These are phyloP conservation scores for Suillia variegata DNA, from an alignment of 2,888 invertebrate species.

Conservation along the genomic window DNA sequence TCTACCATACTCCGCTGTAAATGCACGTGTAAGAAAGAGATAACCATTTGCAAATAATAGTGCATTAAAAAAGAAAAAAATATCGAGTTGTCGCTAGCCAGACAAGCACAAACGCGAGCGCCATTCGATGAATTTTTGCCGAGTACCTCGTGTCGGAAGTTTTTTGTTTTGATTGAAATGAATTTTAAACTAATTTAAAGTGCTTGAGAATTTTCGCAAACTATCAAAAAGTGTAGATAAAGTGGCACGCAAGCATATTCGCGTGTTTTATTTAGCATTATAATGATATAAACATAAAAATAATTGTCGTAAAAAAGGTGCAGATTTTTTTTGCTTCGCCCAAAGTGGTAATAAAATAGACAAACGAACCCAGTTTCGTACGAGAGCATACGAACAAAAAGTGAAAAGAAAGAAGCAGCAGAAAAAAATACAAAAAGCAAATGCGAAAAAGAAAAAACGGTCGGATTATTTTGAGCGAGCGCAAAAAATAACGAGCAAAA, in stretches of 20 bases:
- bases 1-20: not conserved
- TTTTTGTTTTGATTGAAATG: slow-evolving; percentile 17
- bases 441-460: not conserved
- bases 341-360: slow-evolving; percentile 7
- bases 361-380: slow-evolving; percentile 9
- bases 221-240: not conserved
- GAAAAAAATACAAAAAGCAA: not conserved
- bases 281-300: not conserved
- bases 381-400: slow-evolving; percentile 9
- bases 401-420: not conserved
- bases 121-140: no score
- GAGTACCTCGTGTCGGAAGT: slow-evolving; percentile 17
- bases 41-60: not conserved
- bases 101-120: no score
- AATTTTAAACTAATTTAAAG: slow-evolving; percentile 8
- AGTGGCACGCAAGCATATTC: not conserved
- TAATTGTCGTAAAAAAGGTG: not conserved
- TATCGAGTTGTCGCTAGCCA: slow-evolving; percentile 22
- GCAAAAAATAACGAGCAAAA: not conserved
- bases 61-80: slow-evolving; percentile 4
- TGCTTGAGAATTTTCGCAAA: slow-evolving; percentile 12
- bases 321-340: slow-evolving; percentile 1
- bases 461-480: not conserved
- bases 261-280: not conserved
- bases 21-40: not conserved